These are phyloP conservation scores for Hippocampus comes DNA, from an alignment of 2,113 vertebrate genomes.

Conservation along the genomic window DNA sequence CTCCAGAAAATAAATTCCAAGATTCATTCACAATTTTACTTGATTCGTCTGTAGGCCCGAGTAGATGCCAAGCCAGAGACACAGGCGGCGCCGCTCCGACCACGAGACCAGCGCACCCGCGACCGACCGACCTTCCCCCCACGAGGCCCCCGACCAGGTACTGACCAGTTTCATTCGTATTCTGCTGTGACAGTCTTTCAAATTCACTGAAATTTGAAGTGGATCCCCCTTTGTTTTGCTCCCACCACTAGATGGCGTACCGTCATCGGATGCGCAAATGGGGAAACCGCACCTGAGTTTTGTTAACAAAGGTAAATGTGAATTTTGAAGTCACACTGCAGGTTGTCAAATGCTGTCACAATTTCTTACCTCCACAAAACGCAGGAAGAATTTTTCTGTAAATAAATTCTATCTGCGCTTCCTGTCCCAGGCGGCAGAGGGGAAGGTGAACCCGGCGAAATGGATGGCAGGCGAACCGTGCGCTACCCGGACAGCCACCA, in stretches of 20 bases:
- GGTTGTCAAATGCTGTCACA: neutral
- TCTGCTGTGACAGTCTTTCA: neutral
- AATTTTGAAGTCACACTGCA: neutral
- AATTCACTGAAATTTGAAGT: neutral
- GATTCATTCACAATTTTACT: neutral
- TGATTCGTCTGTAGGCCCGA: conserved; percentile 75
- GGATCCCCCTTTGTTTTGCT: conserved; percentile 2
- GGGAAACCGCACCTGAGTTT: conserved; percentile 75
- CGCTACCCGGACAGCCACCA: conserved; percentile 94
- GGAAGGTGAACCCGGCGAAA: conserved; percentile 83
- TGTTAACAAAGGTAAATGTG: conserved; percentile 69
- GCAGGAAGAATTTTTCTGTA: neutral
- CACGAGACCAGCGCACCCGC: conserved; percentile 87
- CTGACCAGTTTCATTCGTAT: neutral
- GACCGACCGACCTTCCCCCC: conserved; percentile 83
- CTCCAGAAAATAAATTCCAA: too few species aligned
- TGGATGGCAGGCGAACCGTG: conserved; percentile 83
- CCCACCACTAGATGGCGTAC: conserved; percentile 63
- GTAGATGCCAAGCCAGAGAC: conserved; percentile 85
- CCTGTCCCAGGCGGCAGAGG: conserved; percentile 73
- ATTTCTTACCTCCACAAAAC: neutral
- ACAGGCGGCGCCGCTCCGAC: conserved; percentile 78
- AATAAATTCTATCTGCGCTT: neutral
- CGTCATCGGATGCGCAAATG: conserved; percentile 65
- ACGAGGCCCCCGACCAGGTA: conserved; percentile 87